Base-by-base conservation (phyloP, 2,888 invertebrate species). In the Agriopis aurantiaria region DNA sequence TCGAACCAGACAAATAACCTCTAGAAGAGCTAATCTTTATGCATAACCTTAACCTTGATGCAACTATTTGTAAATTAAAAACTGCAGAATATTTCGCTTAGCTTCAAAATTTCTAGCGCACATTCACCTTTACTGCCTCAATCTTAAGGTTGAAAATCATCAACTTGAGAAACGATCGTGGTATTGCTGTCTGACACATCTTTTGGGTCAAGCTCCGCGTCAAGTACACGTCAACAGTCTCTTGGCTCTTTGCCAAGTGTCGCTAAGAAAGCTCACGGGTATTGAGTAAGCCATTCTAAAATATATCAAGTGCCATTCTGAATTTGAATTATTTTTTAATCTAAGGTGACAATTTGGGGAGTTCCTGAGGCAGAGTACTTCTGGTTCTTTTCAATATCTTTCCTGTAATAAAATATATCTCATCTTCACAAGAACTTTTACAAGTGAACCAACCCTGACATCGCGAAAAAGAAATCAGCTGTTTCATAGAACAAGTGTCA, bases 191-290 rank as follows among this genome's bases (percentile, higher is more conserved):
- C 82, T 84, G 80, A 81, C 82, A 76, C 81, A 87, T 89, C 86
- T 89, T 87, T 85, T 90, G 87, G 91, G 92, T 91, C 91, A 92
- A 92, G 91, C 86, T 80, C 82, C 82, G 82, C 87, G 88, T 90
- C 87, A 87, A 91, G 90, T 85, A 82, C 81, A 85, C 87, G 88
- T 88, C 89, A 88, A 88, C 84, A 84, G 80, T 82, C 87, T 88
- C 83, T 85, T 92, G 91, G 92, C 89, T 67, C 62, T 57, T 66
- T 68, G 89, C 91, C 92, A 91, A 89, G 86, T 82, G 80, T 82
- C 82, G 83, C 78, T 76, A 81, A 84, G 83, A 85, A 83, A 85
- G 81, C 83, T 82, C 85, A 80, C 80, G 79, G 80, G 77, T 83
- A 88, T 88, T 87, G 85, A 84, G 82, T 85, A 83, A 82, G 81